Percentiles rank a stretch among this genome's conserved stretches.
Evolutionary conservation across 2,888 invertebrate species (phyloP).

Genomic region (Leptarthrus brevirostris): DNA sequence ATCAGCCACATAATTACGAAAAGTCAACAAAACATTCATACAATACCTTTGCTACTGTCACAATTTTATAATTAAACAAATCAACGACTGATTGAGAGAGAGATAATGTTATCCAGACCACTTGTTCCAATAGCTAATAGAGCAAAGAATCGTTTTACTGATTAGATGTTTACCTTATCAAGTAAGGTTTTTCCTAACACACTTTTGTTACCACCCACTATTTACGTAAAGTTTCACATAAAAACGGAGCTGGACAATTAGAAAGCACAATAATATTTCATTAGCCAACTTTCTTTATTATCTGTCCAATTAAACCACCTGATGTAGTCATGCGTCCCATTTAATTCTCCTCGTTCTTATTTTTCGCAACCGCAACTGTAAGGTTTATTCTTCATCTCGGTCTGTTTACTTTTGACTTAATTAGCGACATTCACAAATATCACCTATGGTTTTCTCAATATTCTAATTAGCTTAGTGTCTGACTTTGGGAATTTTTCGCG

Average conservation of each 20-base stretch:
- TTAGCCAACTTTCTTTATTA: background rate
- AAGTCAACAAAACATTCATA: too few species aligned
- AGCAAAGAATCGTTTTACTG: constrained; percentile 45
- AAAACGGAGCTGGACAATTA: too few species aligned
- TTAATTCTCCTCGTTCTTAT: background rate
- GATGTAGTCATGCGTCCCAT: background rate
- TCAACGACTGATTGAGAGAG: constrained; percentile 31
- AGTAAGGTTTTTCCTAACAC: constrained; percentile 19
- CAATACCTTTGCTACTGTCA: background rate
- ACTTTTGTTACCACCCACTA: background rate
- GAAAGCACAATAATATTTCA: too few species aligned
- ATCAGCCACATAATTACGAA: too few species aligned
- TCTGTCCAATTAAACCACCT: too few species aligned
- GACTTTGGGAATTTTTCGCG: background rate
- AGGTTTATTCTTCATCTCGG: constrained; percentile 1
- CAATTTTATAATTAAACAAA: constrained; percentile 32
- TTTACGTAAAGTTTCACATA: too few species aligned
- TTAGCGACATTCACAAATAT: constrained; percentile 30
- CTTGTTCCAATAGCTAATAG: constrained; percentile 29
- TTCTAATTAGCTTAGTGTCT: background rate
- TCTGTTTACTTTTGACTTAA: constrained; percentile 30
- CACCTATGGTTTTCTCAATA: background rate
- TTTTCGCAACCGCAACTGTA: constrained; percentile 26
- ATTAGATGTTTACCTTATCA: constrained; percentile 35
- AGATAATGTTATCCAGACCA: constrained; percentile 10